phyloP scores from a whole-genome alignment of 2,888 invertebrate species.

The Deladenus siricidicola region DNA sequence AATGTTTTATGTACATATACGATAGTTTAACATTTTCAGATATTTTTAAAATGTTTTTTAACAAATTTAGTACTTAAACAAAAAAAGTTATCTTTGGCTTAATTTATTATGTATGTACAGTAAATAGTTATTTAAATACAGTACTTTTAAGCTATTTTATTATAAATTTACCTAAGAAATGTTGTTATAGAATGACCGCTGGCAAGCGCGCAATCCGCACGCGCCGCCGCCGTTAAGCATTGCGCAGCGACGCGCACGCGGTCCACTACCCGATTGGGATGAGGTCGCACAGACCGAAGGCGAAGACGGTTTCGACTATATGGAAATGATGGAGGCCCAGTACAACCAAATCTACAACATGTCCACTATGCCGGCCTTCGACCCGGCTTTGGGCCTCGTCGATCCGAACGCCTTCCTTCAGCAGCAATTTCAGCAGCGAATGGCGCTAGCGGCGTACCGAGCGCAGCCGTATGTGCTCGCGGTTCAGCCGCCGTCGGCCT shows the following conservation, averaged over 20 bases:
- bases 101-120: no score
- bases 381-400: conserved; percentile 27
- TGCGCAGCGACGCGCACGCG: conserved; percentile 44
- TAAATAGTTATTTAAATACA: no score
- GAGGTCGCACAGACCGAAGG: conserved; percentile 35
- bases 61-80: no score
- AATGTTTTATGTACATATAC: no score
- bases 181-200: conserved; percentile 26
- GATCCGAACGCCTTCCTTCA: conserved; percentile 13
- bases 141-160: no score
- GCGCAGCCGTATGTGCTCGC: background rate
- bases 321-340: conserved; percentile 53
- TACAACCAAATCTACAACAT: conserved; percentile 51
- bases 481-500: background rate
- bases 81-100: no score
- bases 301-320: conserved; percentile 53
- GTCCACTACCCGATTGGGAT: conserved; percentile 52
- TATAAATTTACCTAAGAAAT: no score
- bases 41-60: no score
- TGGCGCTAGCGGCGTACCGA: background rate
- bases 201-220: conserved; percentile 17
- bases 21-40: no score
- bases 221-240: conserved; percentile 46
- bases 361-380: conserved; percentile 43
- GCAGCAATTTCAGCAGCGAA: background rate